Evolutionary conservation across 2,888 invertebrate species (phyloP), one percentile per base, ranked within the genome.

Genomic region (Drosophila pseudotakahashii): DNA sequence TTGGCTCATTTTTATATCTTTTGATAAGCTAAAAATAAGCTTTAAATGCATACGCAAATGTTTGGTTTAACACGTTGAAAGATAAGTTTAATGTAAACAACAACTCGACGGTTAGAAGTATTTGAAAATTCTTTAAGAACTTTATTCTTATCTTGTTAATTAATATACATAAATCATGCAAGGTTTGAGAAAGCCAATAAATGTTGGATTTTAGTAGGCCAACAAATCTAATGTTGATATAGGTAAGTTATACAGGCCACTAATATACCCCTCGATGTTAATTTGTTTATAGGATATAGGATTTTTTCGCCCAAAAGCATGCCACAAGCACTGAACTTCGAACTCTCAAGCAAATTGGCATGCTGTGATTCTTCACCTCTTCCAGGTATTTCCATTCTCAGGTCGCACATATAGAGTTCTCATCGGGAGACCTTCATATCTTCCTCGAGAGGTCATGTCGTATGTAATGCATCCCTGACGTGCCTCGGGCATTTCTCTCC

Each of bases 401-500:
- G 60, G 36, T 16, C 41, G 64, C 26, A 45, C 53, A 47, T 67
- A 71, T 3, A 32, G 11, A 6, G 37, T 13, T 42, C 67, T 70
- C 48, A 68, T 55, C n/a, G 78, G 57, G 3, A 67, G 54, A 13
- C 53, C 64, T 30, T 73, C 55, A 39, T 64, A 59, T 16, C 67
- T 72, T 53, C 45, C 48, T 7, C 57, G 30, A n/a, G 64, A 26
- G 11, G 14, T 30, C 7, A 66, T 51, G 10, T 76, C 63, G 34
- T 66, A 70, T 50, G 72, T 51, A 30, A 73, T 53, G 44, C 44
- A 70, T 19, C 77, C 77, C 30, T 73, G 55, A 30, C 61, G 70
- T 32, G 77, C 73, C 51, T 73, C 77, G 0, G 77, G 77, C 77
- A 78, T 77, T 70, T 50, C 58, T 30, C 44, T n/a, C n/a, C n/a